Conservation (phyloP, 2,797 vertebrate genomes). For the Podargus strigoides region DNA sequence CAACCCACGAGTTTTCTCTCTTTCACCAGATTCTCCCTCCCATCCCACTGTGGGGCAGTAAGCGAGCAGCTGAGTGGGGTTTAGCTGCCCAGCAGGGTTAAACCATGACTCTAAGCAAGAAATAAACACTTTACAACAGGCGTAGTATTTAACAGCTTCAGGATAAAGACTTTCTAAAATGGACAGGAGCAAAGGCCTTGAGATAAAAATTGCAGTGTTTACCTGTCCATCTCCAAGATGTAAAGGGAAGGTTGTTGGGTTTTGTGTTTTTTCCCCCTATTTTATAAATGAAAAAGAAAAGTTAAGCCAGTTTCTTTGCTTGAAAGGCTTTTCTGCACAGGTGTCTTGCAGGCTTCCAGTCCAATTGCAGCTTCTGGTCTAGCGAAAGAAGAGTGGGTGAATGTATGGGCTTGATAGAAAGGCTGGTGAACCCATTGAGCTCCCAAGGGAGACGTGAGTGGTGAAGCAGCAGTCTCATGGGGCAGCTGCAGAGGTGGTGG, state of each 20-base stretch:
- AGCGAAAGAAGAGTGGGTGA: background rate
- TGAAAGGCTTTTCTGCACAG: background rate
- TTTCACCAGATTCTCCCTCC: background rate
- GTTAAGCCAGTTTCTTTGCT: background rate
- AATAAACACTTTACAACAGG: background rate
- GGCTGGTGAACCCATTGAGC: background rate
- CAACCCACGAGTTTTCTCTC: background rate
- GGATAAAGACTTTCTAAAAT: background rate
- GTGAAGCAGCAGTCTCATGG: fast-evolving
- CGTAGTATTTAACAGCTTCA: background rate
- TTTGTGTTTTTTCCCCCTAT: background rate
- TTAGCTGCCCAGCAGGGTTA: background rate
- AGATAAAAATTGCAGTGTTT: background rate
- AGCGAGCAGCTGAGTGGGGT: background rate
- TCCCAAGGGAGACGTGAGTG: background rate
- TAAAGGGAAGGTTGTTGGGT: background rate
- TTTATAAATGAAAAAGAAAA: background rate
- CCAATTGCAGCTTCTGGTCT: background rate
- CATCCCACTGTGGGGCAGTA: background rate
- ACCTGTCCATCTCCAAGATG: background rate
- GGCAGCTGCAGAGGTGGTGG: background rate
- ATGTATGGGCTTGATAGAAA: background rate
- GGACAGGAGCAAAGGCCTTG: background rate
- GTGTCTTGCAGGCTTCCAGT: background rate
- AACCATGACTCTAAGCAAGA: background rate